Evolutionary conservation across 2,888 invertebrate species (phyloP), one percentile per base, ranked within the genome.

Genomic region (Chymomyza fuscimana): DNA sequence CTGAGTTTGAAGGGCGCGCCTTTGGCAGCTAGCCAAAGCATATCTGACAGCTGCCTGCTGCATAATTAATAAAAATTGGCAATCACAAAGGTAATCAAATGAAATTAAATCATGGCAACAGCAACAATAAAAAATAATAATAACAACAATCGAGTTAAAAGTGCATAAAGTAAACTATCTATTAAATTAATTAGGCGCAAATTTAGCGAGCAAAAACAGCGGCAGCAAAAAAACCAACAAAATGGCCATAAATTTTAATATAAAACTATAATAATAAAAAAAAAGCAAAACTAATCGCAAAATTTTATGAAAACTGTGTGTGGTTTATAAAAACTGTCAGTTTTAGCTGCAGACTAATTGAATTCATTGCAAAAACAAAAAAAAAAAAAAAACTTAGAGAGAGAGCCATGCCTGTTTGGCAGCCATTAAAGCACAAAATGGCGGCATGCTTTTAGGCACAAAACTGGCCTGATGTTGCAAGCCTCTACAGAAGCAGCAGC

Each of bases 361-460:
- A 51, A n/a, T 51, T 51, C n/a, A 51, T 51, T 12, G 4, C 4
- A 19, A 36, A n/a, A n/a, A n/a, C n/a, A n/a, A n/a, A n/a, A n/a
- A n/a, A 29, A 4, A 7, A 7, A 6, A 60, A 19, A n/a, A 7
- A 36, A 36, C 29, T 19, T n/a, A 10, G 6, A 10, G 2, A 15
- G 5, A 22, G 10, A 25, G 15, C 25, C 0, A 22, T 12, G 10
- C 16, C 5, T 54, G 19, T 46, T 54, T 54, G 54, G 54, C 54
- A 54, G 54, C 54, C 54, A 54, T 54, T 54, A 54, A 54, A 54
- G 54, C 54, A 58, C 19, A 64, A 65, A 67, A 71, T 63, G 72
- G 70, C 61, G 72, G 79, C 69, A 73, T 73, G 70, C 75, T 73
- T 62, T 68, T 46, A 60, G 74, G 69, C 66, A 54, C 25, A 65